These are phyloP conservation scores for Leptestheria dahalacensis DNA, from an alignment of 1,140 invertebrate species.

Conservation along the genomic window DNA sequence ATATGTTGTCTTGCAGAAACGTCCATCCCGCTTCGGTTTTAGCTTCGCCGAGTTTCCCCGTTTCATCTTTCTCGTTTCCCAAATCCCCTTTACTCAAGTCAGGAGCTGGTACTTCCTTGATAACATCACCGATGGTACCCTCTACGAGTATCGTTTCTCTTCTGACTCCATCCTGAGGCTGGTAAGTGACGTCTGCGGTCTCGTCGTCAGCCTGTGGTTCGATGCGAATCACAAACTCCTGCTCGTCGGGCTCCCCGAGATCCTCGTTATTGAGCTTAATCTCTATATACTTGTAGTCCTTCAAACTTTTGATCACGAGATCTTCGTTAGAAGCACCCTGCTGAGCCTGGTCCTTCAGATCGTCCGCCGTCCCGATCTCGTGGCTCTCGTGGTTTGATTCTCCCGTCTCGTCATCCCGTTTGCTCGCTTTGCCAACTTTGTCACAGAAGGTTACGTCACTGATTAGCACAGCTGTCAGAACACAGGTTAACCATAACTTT, in stretches of 20 bases:
- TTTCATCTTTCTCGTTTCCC: conserved; percentile 16
- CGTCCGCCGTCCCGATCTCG: too few species aligned
- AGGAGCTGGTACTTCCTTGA: conserved; percentile 23
- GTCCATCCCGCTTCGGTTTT: conserved; percentile 12
- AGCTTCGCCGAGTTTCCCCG: background rate
- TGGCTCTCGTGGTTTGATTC: too few species aligned
- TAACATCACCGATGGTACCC: conserved; percentile 15
- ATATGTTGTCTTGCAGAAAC: conserved; percentile 14
- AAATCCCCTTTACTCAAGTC: conserved; percentile 24
- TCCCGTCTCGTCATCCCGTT: too few species aligned
- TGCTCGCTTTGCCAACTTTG: too few species aligned
- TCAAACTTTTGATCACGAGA: background rate
- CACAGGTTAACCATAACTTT: too few species aligned
- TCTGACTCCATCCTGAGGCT: background rate
- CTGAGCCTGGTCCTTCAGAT: too few species aligned
- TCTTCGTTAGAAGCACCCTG: too few species aligned
- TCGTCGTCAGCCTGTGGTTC: background rate
- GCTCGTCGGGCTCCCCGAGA: background rate
- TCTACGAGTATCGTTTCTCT: background rate
- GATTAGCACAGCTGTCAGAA: too few species aligned
- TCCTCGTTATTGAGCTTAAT: background rate
- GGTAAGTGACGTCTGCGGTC: background rate
- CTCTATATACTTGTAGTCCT: background rate
- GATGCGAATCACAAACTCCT: background rate
- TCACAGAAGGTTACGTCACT: too few species aligned